Conservation (phyloP, 30 jellyfish, hydroid and myxozoan species). For the Aurelia aurita region DNA sequence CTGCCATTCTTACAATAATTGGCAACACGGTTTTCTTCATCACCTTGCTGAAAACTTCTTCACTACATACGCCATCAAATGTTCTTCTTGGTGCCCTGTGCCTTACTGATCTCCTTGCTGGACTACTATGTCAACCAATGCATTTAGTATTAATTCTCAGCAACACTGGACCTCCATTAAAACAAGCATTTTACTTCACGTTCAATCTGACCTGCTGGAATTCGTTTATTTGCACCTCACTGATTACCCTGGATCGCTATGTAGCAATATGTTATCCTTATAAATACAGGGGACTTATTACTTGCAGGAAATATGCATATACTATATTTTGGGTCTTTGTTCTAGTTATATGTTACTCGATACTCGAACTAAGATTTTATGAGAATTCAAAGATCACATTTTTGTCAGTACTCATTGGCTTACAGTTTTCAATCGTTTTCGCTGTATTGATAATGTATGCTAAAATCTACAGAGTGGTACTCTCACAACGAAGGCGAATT, state of each 20-base stretch:
- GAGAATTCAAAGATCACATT: background rate
- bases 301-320: constrained; percentile 9
- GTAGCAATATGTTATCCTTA: constrained; percentile 6
- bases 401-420: too few relatives aligned
- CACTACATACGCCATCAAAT: constrained; percentile 25
- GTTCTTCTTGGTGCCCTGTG: constrained; percentile 9
- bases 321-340: background rate
- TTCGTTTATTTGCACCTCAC: constrained; percentile 1
- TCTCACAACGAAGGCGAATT: too few relatives aligned
- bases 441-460: too few relatives aligned
- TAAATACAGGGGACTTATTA: constrained; percentile 3
- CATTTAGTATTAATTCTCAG: background rate
- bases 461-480: too few relatives aligned
- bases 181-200: background rate
- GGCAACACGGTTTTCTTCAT: constrained; percentile 24
- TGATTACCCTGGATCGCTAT: constrained; percentile 13
- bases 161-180: background rate
- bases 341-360: background rate
- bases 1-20: background rate
- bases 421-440: too few relatives aligned
- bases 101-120: constrained; percentile 12
- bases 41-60: background rate
- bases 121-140: constrained; percentile 12
- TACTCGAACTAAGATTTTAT: background rate
- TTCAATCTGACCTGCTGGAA: constrained; percentile 7